A percentile compares a stretch with the other conserved stretches of the same genome.
phyloP scores from a whole-genome alignment of 1,140 invertebrate species.

The Calliopsis andreniformis region DNA sequence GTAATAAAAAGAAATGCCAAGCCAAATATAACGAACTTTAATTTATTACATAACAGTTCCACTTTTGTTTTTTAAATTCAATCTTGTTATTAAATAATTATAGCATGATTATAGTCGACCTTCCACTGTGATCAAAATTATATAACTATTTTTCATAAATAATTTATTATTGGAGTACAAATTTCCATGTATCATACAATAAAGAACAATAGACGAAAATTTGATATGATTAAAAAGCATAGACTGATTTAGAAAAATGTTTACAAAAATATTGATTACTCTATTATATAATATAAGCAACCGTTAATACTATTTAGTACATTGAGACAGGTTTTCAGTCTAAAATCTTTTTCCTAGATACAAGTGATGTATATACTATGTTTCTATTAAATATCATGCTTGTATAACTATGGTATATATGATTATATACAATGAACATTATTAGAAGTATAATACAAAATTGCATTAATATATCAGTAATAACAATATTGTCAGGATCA shows the following conservation, averaged over 20 bases:
- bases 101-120: too few relatives aligned
- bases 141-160: not conserved
- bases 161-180: conserved; percentile 45
- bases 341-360: conserved; percentile 34
- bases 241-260: conserved; percentile 37
- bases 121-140: not conserved
- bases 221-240: conserved; percentile 23
- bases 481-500: conserved; percentile 20
- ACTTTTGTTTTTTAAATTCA: not conserved
- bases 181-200: conserved; percentile 22
- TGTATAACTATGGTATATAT: conserved; percentile 6
- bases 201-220: conserved; percentile 17
- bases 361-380: not conserved
- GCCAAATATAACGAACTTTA: not conserved
- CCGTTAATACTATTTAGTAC: conserved; percentile 44
- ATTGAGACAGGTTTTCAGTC: conserved; percentile 38
- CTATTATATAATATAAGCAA: conserved; percentile 38
- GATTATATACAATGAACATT: conserved; percentile 34
- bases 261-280: conserved; percentile 49
- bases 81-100: not conserved
- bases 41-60: not conserved
- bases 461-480: conserved; percentile 8
- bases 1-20: not conserved
- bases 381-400: conserved; percentile 13
- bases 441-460: conserved; percentile 13